Evolutionary conservation across 2,113 vertebrate genomes (phyloP).

Genomic region (Dasyornis broadbenti): DNA sequence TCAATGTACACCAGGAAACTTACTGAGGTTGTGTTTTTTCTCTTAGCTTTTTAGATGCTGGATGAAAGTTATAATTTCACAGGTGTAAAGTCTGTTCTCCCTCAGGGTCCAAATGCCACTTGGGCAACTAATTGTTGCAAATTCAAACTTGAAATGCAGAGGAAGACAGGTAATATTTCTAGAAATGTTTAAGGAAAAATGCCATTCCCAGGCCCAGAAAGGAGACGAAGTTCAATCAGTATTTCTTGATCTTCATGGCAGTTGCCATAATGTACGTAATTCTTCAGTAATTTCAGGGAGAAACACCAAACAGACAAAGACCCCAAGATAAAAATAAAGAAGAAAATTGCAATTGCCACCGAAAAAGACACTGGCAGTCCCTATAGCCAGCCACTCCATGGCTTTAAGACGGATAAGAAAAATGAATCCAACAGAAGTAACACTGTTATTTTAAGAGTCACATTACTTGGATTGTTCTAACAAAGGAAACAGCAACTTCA

Average conservation of each 20-base stretch:
- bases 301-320: not conserved
- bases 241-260: slow-evolving; percentile 27
- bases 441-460: slow-evolving; percentile 61
- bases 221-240: slow-evolving; percentile 35
- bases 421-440: slow-evolving; percentile 51
- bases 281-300: slow-evolving; percentile 39
- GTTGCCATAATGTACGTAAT: slow-evolving; percentile 32
- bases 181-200: slow-evolving; percentile 55
- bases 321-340: not conserved
- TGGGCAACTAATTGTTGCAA: slow-evolving; percentile 46
- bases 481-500: slow-evolving; percentile 27
- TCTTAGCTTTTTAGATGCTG: not conserved
- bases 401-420: not conserved
- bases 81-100: slow-evolving; percentile 21
- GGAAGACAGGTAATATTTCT: slow-evolving; percentile 62
- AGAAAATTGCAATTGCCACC: slow-evolving; percentile 19
- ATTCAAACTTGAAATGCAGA: slow-evolving; percentile 66
- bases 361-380: not conserved
- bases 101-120: not conserved
- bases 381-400: not conserved
- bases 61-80: not conserved
- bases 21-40: not conserved
- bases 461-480: slow-evolving; percentile 59
- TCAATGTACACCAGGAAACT: not conserved
- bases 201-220: slow-evolving; percentile 33